These are phyloP conservation scores for Luperina testacea DNA, from an alignment of 2,888 invertebrate genomes.

Conservation along the genomic window DNA sequence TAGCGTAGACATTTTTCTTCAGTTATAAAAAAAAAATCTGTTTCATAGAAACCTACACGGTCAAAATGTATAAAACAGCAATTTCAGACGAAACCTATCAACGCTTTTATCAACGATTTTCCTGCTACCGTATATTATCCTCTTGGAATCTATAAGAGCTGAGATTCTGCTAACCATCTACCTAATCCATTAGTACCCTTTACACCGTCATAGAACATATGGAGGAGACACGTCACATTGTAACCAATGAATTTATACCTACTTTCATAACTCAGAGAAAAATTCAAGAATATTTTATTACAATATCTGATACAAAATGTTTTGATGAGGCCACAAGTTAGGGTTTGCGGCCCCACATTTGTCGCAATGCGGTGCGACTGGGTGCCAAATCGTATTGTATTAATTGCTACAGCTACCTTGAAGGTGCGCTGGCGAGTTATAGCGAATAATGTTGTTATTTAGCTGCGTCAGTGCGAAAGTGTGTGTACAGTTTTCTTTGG, in stretches of 20 bases:
- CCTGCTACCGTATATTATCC: neutral
- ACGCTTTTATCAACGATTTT: too few relatives aligned
- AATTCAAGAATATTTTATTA: slow-evolving; percentile 35
- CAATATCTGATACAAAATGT: slow-evolving; percentile 52
- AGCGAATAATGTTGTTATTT: slow-evolving; percentile 47
- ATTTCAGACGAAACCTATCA: too few relatives aligned
- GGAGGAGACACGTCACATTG: slow-evolving; percentile 19
- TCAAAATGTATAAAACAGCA: too few relatives aligned
- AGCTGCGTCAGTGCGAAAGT: slow-evolving; percentile 21
- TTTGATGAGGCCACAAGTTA: slow-evolving; percentile 52
- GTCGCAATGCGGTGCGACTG: slow-evolving; percentile 60
- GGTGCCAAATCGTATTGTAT: slow-evolving; percentile 64
- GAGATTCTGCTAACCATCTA: neutral
- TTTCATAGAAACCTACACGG: too few relatives aligned
- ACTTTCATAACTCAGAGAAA: neutral
- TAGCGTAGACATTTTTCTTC: too few relatives aligned
- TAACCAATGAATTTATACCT: neutral
- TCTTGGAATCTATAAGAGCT: slow-evolving; percentile 4
- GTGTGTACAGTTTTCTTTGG: slow-evolving; percentile 8
- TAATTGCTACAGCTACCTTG: slow-evolving; percentile 60
- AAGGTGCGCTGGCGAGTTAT: slow-evolving; percentile 51
- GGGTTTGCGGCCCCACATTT: slow-evolving; percentile 47
- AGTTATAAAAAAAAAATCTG: too few relatives aligned
- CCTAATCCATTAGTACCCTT: slow-evolving; percentile 24
- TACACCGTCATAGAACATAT: neutral